A percentile compares a stretch with the other conserved stretches of the same genome.
Evolutionary conservation across 2,797 vertebrate species (phyloP).

Genomic region (Cottoperca gobio): DNA sequence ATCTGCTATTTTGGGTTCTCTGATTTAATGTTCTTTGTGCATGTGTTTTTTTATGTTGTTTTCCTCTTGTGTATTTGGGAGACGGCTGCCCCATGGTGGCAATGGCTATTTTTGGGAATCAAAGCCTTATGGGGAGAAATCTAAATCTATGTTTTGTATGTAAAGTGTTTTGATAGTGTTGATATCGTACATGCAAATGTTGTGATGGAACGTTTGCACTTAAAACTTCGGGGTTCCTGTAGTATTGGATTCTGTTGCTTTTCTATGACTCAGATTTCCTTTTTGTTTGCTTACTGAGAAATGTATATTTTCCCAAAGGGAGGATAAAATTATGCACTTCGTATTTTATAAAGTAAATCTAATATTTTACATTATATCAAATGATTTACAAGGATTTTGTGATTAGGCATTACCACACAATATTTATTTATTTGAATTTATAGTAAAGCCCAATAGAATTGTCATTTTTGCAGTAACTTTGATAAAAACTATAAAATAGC

Average conservation of each 20-base stretch:
- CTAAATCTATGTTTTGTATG: conserved; percentile 69
- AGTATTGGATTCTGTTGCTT: conserved; percentile 74
- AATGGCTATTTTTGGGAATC: conserved; percentile 57
- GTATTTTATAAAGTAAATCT: conserved; percentile 75
- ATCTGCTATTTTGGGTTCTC: conserved; percentile 47
- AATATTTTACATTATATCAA: conserved; percentile 59
- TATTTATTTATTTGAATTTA: conserved; percentile 65
- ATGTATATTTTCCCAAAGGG: conserved; percentile 72
- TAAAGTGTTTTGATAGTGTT: conserved; percentile 76
- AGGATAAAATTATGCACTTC: conserved; percentile 78
- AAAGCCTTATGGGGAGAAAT: conserved; percentile 72
- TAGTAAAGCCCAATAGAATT: conserved; percentile 55
- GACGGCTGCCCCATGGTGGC: conserved; percentile 12
- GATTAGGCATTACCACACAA: conserved; percentile 57
- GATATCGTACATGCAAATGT: conserved; percentile 79
- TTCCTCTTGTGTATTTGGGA: conserved; percentile 38
- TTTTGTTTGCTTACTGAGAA: conserved; percentile 65
- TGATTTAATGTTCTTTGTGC: conserved; percentile 56
- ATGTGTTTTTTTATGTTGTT: conserved; percentile 49
- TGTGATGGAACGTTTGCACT: conserved; percentile 75
- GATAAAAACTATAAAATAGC: conserved; percentile 36
- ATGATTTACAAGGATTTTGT: conserved; percentile 42
- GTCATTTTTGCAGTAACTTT: conserved; percentile 61
- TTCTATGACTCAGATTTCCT: conserved; percentile 67
- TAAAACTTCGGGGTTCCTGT: conserved; percentile 70